A percentile compares a stretch with the other conserved stretches of the same genome.
These are phyloP conservation scores for Heliconius eleuchia DNA, from an alignment of 1,140 invertebrate species.

Conservation along the genomic window DNA sequence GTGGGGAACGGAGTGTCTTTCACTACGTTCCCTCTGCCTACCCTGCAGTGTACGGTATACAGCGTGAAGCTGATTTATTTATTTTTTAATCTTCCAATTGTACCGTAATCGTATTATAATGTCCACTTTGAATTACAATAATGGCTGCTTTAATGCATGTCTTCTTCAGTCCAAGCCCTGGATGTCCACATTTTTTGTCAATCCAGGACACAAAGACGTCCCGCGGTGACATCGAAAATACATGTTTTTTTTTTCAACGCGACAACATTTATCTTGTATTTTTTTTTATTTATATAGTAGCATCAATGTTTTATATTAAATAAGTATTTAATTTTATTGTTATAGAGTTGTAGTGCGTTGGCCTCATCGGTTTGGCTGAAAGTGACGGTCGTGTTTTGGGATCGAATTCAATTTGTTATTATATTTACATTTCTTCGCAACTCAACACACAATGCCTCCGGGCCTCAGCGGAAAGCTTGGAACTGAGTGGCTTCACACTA, in stretches of 20 bases:
- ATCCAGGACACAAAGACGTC: constrained; percentile 50
- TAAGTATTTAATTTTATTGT: constrained; percentile 5
- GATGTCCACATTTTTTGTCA: constrained; percentile 71
- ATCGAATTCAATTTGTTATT: not conserved
- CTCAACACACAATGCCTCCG: no score
- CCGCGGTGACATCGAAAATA: constrained; percentile 62
- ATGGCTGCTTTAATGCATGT: constrained; percentile 73
- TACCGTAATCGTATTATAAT: constrained; percentile 45
- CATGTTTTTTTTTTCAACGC: constrained; percentile 46
- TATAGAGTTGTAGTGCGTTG: not conserved
- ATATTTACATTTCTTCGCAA: no score
- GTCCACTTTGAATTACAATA: constrained; percentile 76
- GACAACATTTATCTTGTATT: constrained; percentile 40
- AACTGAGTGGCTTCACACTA: no score
- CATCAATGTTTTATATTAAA: constrained; percentile 10
- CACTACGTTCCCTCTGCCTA: no score
- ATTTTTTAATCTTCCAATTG: constrained; percentile 24
- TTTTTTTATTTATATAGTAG: constrained; percentile 40
- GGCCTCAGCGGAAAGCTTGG: no score
- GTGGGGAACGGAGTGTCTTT: no score
- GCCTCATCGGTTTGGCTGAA: not conserved
- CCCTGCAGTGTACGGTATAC: no score
- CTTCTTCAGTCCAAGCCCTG: constrained; percentile 70
- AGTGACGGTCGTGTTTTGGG: not conserved
- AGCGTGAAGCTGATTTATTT: no score